phyloP scores from a whole-genome alignment of 1,140 invertebrate species.

The Phortica variegata region DNA sequence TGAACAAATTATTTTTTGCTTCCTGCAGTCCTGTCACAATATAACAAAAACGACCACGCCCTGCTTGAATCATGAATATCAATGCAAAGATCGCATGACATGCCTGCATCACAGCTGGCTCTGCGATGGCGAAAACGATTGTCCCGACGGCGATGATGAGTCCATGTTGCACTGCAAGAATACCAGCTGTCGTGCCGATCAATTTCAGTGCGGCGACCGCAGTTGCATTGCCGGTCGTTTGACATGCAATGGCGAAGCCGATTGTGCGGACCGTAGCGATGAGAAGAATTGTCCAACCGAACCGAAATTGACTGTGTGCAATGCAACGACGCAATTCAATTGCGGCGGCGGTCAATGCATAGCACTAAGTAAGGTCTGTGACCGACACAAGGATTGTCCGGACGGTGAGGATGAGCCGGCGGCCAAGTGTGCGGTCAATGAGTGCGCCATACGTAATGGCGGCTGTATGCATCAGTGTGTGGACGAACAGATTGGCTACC shows the following conservation, averaged over 20 bases:
- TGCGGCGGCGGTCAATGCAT: constrained; percentile 81
- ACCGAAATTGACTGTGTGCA: constrained; percentile 58
- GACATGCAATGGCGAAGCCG: constrained; percentile 77
- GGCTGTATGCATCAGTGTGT: constrained; percentile 83
- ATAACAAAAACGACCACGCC: constrained; percentile 58
- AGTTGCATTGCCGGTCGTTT: constrained; percentile 80
- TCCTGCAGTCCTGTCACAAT: constrained; percentile 60
- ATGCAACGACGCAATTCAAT: constrained; percentile 75
- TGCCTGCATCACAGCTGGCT: constrained; percentile 82
- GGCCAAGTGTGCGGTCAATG: constrained; percentile 72
- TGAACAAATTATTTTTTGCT: neutral
- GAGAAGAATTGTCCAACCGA: constrained; percentile 69
- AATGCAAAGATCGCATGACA: constrained; percentile 78
- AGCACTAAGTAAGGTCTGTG: constrained; percentile 71
- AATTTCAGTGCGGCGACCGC: constrained; percentile 79
- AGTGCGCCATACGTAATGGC: constrained; percentile 78
- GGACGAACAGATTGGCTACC: constrained; percentile 73
- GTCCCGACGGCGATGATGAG: constrained; percentile 80
- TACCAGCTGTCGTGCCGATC: constrained; percentile 76
- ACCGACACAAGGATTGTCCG: constrained; percentile 79
- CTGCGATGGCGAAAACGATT: constrained; percentile 84
- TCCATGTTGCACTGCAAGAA: constrained; percentile 65
- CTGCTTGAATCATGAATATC: constrained; percentile 71
- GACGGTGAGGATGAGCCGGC: constrained; percentile 78
- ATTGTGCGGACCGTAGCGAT: constrained; percentile 82